Conservation (phyloP, 2,797 vertebrate genomes). For the Clamator glandarius region DNA sequence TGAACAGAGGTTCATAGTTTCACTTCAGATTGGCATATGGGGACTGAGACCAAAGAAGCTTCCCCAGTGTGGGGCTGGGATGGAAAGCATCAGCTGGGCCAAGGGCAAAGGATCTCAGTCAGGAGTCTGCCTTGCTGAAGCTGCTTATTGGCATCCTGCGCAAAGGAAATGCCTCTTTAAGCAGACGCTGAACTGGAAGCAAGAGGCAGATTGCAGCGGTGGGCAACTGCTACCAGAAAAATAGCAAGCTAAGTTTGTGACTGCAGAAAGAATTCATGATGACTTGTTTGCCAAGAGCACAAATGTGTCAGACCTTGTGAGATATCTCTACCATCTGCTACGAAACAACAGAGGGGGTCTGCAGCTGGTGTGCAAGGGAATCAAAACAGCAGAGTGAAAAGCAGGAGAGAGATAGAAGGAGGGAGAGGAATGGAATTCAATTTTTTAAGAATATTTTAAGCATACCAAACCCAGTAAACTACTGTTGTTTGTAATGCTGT, state of each 20-base stretch:
- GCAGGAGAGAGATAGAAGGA: background rate
- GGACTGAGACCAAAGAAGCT: background rate
- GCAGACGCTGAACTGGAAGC: background rate
- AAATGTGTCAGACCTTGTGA: constrained; percentile 4
- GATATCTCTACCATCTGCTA: background rate
- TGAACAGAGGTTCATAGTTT: background rate
- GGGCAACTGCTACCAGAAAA: background rate
- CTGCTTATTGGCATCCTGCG: background rate
- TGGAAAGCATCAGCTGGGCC: background rate
- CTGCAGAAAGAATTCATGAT: background rate
- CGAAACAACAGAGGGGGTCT: background rate
- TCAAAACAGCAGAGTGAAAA: background rate
- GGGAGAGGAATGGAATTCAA: background rate
- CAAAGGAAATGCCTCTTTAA: background rate
- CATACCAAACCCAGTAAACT: background rate
- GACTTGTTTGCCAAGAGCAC: background rate
- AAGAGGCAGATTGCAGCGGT: background rate
- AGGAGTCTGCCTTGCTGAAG: background rate
- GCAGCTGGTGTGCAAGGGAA: background rate
- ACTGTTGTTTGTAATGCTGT: background rate
- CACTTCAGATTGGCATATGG: background rate
- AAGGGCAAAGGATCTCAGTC: background rate
- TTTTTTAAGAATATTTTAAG: background rate
- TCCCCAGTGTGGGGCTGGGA: background rate
- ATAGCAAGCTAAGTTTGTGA: background rate